A percentile compares a stretch with the other conserved stretches of the same genome.
Evolutionary conservation across 2,113 vertebrate genomes (phyloP).

Genomic region (Eulacestoma nigropectus): DNA sequence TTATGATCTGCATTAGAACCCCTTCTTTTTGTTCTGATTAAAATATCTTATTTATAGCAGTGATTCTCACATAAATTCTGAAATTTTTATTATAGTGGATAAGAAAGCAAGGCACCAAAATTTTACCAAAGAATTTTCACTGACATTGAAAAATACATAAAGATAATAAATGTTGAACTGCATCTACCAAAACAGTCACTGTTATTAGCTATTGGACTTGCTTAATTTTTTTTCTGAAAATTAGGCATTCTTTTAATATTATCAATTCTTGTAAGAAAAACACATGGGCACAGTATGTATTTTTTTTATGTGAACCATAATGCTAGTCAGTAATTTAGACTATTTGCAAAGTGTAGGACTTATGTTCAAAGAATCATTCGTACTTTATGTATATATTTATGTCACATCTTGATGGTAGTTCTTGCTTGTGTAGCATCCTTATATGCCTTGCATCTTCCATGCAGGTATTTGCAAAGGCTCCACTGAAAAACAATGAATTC

Average conservation of each 20-base stretch:
- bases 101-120: not conserved
- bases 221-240: not conserved
- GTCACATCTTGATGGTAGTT: not conserved
- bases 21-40: not conserved
- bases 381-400: constrained; percentile 43
- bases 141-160: not conserved
- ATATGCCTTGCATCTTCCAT: not conserved
- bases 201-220: not conserved
- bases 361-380: constrained; percentile 61
- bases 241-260: not conserved
- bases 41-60: constrained; percentile 29
- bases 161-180: not conserved
- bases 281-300: not conserved
- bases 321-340: constrained; percentile 41
- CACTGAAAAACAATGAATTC: not conserved
- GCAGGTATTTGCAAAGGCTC: not conserved
- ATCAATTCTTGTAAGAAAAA: not conserved
- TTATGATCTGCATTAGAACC: not conserved
- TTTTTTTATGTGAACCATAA: not conserved
- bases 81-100: constrained; percentile 25
- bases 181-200: constrained; percentile 4
- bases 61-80: constrained; percentile 36
- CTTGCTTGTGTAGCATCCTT: not conserved
- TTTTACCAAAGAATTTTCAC: not conserved
- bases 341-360: constrained; percentile 60